Percentiles rank a stretch among this genome's conserved stretches.
Conservation (phyloP, 2,797 vertebrate species). For the Alca torda region DNA sequence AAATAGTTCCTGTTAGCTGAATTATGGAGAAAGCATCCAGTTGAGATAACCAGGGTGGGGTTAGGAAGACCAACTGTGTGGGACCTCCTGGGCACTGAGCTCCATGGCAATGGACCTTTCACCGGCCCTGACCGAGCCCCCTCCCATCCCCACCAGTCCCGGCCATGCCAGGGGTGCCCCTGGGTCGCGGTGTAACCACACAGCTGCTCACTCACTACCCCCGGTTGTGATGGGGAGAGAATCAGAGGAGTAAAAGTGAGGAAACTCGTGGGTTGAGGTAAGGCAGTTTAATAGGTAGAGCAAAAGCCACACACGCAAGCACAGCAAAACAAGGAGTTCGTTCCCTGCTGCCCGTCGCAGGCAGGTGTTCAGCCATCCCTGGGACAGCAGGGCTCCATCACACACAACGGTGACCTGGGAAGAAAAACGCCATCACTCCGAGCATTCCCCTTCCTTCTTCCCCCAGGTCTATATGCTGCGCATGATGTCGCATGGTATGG, state of each 20-base stretch:
- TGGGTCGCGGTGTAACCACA: too few relatives aligned
- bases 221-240: too few relatives aligned
- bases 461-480: background rate
- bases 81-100: background rate
- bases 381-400: background rate
- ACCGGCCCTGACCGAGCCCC: background rate
- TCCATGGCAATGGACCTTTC: background rate
- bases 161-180: accelerated
- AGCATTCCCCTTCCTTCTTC: background rate
- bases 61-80: background rate
- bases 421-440: background rate
- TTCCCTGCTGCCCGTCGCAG: too few relatives aligned
- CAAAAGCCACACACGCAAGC: too few relatives aligned
- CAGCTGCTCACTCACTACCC: too few relatives aligned
- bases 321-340: too few relatives aligned
- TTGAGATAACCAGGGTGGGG: background rate
- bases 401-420: background rate
- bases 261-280: too few relatives aligned
- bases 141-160: accelerated
- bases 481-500: background rate
- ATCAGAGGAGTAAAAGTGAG: too few relatives aligned
- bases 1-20: accelerated
- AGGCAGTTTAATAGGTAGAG: too few relatives aligned
- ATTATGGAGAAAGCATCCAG: accelerated
- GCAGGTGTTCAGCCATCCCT: background rate